Percentiles rank a stretch among this genome's conserved stretches.
Evolutionary conservation across 2,888 invertebrate species (phyloP).

Genomic region (Leistus spinibarbis): DNA sequence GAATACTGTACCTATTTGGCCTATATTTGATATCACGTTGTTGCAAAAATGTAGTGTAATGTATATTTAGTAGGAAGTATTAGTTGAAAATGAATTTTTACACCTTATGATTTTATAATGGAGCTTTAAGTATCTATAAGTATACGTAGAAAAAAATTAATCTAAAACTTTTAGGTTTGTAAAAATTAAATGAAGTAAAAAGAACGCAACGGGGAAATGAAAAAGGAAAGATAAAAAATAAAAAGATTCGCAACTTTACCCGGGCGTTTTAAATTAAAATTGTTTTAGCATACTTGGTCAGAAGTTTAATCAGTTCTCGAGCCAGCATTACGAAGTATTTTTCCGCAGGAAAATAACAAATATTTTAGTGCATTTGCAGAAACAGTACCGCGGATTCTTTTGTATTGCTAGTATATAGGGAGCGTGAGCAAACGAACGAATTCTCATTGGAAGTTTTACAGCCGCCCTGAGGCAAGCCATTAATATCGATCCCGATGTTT

Average conservation of each 20-base stretch:
- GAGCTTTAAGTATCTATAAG: background rate
- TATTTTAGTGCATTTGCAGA: conserved; percentile 29
- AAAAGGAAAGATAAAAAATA: conserved; percentile 14
- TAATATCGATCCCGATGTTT: conserved; percentile 24
- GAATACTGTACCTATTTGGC: no score
- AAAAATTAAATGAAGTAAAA: conserved; percentile 17
- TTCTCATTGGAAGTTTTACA: conserved; percentile 13
- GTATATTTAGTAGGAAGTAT: background rate
- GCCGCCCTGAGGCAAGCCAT: conserved; percentile 6
- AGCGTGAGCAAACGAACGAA: conserved; percentile 4
- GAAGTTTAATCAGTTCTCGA: conserved; percentile 36
- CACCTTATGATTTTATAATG: background rate
- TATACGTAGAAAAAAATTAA: conserved; percentile 12
- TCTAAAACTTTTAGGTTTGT: conserved; percentile 15
- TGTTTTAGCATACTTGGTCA: conserved; percentile 35
- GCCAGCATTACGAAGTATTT: conserved; percentile 28
- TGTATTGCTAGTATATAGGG: background rate
- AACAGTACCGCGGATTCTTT: background rate
- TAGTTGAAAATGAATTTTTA: background rate
- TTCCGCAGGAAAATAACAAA: conserved; percentile 29
- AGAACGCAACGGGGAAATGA: conserved; percentile 4
- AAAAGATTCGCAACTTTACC: conserved; percentile 23
- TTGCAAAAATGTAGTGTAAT: no score
- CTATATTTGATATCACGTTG: no score
- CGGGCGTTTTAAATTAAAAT: conserved; percentile 35